These are phyloP conservation scores for Polyergus mexicanus DNA, from an alignment of 1,140 invertebrate species.

Conservation along the genomic window DNA sequence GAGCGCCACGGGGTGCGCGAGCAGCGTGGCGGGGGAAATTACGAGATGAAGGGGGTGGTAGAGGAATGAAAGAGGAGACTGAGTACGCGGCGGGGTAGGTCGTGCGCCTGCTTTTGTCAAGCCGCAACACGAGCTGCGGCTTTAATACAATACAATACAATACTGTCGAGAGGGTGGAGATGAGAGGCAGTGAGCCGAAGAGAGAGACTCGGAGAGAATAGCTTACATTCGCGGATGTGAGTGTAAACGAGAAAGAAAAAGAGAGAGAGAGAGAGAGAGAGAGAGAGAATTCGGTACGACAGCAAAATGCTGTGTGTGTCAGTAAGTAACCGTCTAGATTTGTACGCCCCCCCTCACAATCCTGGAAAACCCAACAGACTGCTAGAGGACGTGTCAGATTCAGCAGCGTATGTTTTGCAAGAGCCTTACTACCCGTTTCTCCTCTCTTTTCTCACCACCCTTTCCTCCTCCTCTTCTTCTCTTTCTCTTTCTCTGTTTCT, in stretches of 20 bases:
- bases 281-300: conserved; percentile 69
- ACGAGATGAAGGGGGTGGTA: not conserved
- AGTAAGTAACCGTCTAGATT: conserved; percentile 82
- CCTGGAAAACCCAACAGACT: conserved; percentile 74
- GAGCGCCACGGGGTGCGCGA: conserved; percentile 10
- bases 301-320: conserved; percentile 77
- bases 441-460: conserved; percentile 60
- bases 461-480: not conserved
- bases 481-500: conserved; percentile 31
- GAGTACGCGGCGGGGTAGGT: conserved; percentile 58
- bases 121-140: conserved; percentile 72
- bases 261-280: conserved; percentile 68
- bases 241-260: conserved; percentile 68
- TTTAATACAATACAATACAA: conserved; percentile 78
- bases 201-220: conserved; percentile 7
- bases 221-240: conserved; percentile 21
- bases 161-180: conserved; percentile 49
- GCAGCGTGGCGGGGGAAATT: not conserved
- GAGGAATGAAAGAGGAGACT: conserved; percentile 7
- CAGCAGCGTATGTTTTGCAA: conserved; percentile 76
- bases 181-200: conserved; percentile 50
- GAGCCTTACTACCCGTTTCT: conserved; percentile 67
- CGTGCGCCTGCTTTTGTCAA: conserved; percentile 70
- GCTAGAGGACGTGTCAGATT: conserved; percentile 76
- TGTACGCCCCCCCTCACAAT: conserved; percentile 70